A percentile compares a stretch with the other conserved stretches of the same genome.
phyloP scores from a whole-genome alignment of 35 echinoderm and acorn worm species.

The Apostichopus parvimensis region DNA sequence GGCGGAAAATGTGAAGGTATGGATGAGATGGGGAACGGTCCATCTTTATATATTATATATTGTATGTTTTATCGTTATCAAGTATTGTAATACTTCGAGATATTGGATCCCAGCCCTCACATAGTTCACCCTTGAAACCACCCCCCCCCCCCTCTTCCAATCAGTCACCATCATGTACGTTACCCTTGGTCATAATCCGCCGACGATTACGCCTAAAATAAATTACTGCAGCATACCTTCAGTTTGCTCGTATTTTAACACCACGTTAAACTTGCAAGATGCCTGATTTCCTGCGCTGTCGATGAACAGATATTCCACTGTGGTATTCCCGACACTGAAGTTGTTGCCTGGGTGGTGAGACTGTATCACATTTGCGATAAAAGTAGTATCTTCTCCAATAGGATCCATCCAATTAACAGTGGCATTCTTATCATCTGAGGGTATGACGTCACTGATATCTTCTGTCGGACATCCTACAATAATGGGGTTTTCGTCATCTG shows the following conservation, averaged over 20 bases:
- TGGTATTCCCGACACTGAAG: neutral
- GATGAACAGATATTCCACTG: neutral
- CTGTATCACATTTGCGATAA: neutral
- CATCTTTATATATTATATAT: no score
- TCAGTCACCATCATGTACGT: no score
- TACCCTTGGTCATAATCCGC: no score
- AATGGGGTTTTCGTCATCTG: neutral
- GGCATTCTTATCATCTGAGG: neutral
- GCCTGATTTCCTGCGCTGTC: neutral
- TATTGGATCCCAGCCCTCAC: no score
- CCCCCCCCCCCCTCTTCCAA: no score
- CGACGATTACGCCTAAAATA: no score
- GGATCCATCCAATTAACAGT: constrained; percentile 6
- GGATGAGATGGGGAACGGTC: no score
- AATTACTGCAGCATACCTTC: neutral
- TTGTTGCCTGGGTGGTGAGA: neutral
- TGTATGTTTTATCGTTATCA: no score
- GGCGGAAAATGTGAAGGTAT: no score
- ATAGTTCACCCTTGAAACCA: no score
- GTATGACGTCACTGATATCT: neutral
- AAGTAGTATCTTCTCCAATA: neutral
- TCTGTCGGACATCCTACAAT: neutral
- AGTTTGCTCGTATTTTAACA: neutral
- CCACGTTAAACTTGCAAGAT: neutral
- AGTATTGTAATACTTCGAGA: no score